phyloP scores from a whole-genome alignment of 1,140 invertebrate species.

The Muscidifurax raptorellus region DNA sequence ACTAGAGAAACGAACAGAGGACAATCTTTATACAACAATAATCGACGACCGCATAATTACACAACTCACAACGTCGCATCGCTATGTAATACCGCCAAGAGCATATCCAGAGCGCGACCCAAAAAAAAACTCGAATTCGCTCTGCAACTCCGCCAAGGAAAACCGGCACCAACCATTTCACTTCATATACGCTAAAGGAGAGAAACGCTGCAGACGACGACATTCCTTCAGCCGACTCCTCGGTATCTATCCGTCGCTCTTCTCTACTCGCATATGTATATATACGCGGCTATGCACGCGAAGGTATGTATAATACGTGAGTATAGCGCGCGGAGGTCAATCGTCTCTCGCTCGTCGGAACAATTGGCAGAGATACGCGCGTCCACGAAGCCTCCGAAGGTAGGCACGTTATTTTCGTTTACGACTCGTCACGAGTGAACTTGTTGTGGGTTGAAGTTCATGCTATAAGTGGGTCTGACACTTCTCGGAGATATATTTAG shows the following conservation, averaged over 20 bases:
- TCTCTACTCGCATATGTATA: background rate
- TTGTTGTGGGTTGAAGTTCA: background rate
- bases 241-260: background rate
- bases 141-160: background rate
- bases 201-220: constrained; percentile 18
- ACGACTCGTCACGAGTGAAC: background rate
- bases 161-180: background rate
- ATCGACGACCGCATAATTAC: background rate
- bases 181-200: constrained; percentile 32
- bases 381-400: background rate
- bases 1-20: too few species aligned
- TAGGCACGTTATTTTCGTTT: background rate
- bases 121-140: background rate
- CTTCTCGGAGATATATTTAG: background rate
- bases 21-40: too few species aligned
- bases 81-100: background rate
- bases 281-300: background rate
- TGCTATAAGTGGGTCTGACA: background rate
- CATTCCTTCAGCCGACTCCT: constrained; percentile 2
- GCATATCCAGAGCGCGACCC: background rate
- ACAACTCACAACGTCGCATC: background rate
- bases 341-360: background rate
- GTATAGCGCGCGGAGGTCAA: background rate
- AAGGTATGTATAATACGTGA: background rate
- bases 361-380: background rate